Conservation (phyloP, 1,140 invertebrate genomes). For the Colletes latitarsis region DNA sequence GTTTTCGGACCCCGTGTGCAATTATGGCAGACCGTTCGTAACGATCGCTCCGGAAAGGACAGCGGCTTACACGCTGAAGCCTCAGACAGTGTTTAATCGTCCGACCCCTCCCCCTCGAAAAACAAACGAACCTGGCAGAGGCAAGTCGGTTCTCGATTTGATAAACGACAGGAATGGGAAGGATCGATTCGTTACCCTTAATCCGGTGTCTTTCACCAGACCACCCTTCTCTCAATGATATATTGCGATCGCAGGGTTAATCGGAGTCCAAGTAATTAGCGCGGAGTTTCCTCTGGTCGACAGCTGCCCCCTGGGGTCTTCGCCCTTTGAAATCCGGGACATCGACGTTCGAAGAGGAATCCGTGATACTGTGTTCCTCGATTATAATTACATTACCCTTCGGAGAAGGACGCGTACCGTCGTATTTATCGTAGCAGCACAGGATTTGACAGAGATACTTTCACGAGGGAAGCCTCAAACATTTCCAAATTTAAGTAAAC, state of each 20-base stretch:
- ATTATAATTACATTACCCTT: not conserved
- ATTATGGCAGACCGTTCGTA: not conserved
- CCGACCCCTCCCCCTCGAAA: not conserved
- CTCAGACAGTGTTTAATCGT: not conserved
- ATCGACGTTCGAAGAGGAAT: not conserved
- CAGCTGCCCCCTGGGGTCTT: conserved; percentile 5
- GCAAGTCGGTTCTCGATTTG: conserved; percentile 17
- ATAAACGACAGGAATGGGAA: conserved; percentile 8
- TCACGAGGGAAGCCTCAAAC: too few relatives aligned
- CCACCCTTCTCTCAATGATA: conserved; percentile 19
- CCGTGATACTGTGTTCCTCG: not conserved
- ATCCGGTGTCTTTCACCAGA: conserved; percentile 35
- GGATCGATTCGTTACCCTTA: conserved; percentile 40
- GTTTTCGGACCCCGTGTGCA: too few relatives aligned
- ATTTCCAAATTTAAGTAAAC: too few relatives aligned
- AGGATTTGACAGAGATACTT: too few relatives aligned
- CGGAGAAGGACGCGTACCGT: not conserved
- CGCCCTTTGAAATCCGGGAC: conserved; percentile 4
- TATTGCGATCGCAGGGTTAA: conserved; percentile 36
- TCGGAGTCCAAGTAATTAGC: conserved; percentile 41
- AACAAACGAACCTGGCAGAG: not conserved
- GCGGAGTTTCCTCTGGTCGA: conserved; percentile 12
- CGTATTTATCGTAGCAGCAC: too few relatives aligned
- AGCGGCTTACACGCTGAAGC: not conserved
- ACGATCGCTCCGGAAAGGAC: not conserved